These are phyloP conservation scores for Festucalex cinctus DNA, from an alignment of 2,113 vertebrate species.

Conservation along the genomic window DNA sequence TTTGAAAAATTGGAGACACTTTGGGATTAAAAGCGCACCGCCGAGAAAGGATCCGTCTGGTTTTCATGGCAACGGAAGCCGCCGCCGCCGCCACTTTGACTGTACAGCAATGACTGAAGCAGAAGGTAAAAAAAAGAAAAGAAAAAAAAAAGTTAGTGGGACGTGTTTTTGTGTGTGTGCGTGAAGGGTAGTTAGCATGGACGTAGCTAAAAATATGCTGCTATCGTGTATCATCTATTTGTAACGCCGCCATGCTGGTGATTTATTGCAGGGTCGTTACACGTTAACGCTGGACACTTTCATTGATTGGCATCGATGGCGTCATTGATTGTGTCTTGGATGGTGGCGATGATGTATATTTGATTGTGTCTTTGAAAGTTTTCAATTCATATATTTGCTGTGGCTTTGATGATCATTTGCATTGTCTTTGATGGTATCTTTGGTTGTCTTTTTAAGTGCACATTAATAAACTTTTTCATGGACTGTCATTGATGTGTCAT, in stretches of 20 bases:
- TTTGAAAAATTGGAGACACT: not conserved
- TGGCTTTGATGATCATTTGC: no score
- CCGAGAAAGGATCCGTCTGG: conserved; percentile 23
- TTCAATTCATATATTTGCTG: no score
- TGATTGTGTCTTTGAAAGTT: not conserved
- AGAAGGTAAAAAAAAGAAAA: conserved; percentile 69
- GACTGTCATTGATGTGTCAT: not conserved
- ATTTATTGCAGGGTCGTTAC: not conserved
- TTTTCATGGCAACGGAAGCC: conserved; percentile 44
- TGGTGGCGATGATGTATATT: not conserved
- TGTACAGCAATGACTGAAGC: conserved; percentile 52
- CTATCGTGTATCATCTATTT: conserved; percentile 58
- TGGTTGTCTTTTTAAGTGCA: no score
- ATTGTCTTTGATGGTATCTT: no score
- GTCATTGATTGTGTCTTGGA: not conserved
- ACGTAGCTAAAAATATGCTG: conserved; percentile 57
- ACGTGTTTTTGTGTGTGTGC: conserved; percentile 18
- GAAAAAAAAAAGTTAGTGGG: not conserved
- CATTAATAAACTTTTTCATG: not conserved
- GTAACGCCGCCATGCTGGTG: conserved; percentile 30
- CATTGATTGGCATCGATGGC: not conserved
- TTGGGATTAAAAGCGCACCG: conserved; percentile 19
- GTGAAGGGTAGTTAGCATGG: conserved; percentile 20
- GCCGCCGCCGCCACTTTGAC: conserved; percentile 16
- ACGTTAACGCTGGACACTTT: not conserved